A percentile compares a stretch with the other conserved stretches of the same genome.
Conservation (phyloP, 2,113 vertebrate genomes). For the Centropus bengalensis region DNA sequence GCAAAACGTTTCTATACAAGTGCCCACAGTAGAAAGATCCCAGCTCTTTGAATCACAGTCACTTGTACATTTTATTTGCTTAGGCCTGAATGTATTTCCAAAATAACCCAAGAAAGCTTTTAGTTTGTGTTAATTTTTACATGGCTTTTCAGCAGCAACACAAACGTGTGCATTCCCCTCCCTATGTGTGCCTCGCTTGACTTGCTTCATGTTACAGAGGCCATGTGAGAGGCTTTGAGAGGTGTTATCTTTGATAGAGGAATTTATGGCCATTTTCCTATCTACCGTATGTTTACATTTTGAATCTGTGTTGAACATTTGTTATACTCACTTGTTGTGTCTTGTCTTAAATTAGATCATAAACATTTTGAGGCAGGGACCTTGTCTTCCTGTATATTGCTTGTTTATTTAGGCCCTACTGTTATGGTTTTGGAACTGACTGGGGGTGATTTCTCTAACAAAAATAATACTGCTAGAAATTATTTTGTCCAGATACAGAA, state of each 20-base stretch:
- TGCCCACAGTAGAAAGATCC: background rate
- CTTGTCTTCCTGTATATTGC: background rate
- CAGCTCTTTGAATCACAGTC: background rate
- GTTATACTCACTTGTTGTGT: slow-evolving; percentile 66
- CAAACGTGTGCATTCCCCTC: background rate
- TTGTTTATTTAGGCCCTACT: slow-evolving; percentile 17
- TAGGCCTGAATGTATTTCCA: background rate
- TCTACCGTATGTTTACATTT: slow-evolving; percentile 71
- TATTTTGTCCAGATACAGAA: slow-evolving; percentile 32
- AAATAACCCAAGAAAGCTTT: background rate
- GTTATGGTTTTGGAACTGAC: background rate
- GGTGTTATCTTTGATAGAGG: slow-evolving; percentile 68
- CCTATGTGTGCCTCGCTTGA: background rate
- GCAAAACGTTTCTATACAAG: background rate
- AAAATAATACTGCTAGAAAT: slow-evolving; percentile 6
- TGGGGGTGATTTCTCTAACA: background rate
- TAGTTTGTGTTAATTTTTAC: background rate
- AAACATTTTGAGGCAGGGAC: slow-evolving; percentile 54
- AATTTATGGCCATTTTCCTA: slow-evolving; percentile 75
- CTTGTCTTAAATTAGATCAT: slow-evolving; percentile 70
- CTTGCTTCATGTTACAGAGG: slow-evolving; percentile 60
- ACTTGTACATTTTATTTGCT: background rate
- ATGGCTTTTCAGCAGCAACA: slow-evolving; percentile 13
- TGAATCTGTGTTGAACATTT: slow-evolving; percentile 61
- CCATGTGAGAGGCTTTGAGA: slow-evolving; percentile 50